phyloP scores from a whole-genome alignment of 2,888 invertebrate genomes.

The Petrolisthes cinctipes region DNA sequence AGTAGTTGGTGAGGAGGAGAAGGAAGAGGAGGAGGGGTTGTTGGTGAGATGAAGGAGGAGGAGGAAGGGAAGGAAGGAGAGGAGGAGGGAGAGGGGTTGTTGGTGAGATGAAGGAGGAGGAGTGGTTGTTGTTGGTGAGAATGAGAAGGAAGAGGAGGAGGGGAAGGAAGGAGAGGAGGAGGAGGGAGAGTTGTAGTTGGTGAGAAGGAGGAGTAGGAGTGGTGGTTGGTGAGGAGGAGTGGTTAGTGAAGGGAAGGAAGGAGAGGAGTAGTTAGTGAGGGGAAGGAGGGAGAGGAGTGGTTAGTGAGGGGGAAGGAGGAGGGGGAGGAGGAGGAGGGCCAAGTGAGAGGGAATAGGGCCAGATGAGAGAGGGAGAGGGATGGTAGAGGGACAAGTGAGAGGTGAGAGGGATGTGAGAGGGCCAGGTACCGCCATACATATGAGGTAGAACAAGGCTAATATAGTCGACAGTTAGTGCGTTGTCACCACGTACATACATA shows the following conservation, averaged over 20 bases:
- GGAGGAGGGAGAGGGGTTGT: neutral
- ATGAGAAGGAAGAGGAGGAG: neutral
- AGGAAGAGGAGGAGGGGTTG: neutral
- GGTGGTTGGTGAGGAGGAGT: neutral
- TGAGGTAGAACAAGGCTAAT: conserved; percentile 56
- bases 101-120: neutral
- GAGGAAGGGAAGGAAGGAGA: neutral
- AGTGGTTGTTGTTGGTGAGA: neutral
- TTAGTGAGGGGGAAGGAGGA: neutral
- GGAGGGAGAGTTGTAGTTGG: neutral
- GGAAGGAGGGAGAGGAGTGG: neutral
- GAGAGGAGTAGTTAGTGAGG: neutral
- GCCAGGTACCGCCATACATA: conserved; percentile 45
- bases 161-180: neutral
- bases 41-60: neutral
- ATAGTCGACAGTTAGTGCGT: conserved; percentile 53
- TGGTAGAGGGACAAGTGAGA: neutral
- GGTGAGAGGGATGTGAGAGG: neutral
- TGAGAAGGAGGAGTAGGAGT: neutral
- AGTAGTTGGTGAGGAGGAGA: neutral
- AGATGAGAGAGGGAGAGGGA: neutral
- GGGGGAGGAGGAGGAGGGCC: neutral
- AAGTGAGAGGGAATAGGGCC: neutral
- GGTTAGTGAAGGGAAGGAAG: neutral
- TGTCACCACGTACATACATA: conserved; percentile 20